phyloP scores from a whole-genome alignment of 2,113 vertebrate species.

The Mormoops blainvillei region DNA sequence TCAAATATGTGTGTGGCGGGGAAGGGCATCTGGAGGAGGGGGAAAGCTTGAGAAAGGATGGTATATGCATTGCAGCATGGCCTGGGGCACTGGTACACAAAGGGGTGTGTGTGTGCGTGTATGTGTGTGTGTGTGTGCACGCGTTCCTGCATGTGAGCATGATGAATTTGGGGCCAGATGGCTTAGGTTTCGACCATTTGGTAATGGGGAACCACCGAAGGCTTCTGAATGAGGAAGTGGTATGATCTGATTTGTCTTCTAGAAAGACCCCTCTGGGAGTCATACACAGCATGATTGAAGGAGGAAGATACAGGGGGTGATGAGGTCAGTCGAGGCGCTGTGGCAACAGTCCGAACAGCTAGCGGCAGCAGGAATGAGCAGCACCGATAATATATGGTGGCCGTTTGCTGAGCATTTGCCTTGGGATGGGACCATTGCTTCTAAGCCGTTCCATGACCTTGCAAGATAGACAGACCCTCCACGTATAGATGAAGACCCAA shows the following conservation, averaged over 20 bases:
- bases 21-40: neutral
- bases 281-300: neutral
- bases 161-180: neutral
- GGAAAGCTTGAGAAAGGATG: neutral
- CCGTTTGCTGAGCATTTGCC: neutral
- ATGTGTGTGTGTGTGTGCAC: rapidly evolving
- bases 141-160: neutral
- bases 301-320: neutral
- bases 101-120: neutral
- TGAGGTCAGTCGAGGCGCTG: neutral
- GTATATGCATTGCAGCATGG: neutral
- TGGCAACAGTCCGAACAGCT: neutral
- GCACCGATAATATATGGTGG: neutral
- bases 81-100: neutral
- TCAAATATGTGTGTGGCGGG: neutral
- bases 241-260: neutral
- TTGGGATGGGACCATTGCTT: neutral
- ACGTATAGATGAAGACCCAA: neutral
- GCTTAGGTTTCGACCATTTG: conserved; percentile 15
- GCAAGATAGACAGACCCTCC: neutral
- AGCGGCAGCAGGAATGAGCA: neutral
- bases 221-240: conserved; percentile 22
- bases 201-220: neutral
- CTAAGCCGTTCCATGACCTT: neutral
- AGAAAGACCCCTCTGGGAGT: conserved; percentile 22